Evolutionary conservation across 2,113 vertebrate genomes (phyloP).

Genomic region (Cavia aperea): DNA sequence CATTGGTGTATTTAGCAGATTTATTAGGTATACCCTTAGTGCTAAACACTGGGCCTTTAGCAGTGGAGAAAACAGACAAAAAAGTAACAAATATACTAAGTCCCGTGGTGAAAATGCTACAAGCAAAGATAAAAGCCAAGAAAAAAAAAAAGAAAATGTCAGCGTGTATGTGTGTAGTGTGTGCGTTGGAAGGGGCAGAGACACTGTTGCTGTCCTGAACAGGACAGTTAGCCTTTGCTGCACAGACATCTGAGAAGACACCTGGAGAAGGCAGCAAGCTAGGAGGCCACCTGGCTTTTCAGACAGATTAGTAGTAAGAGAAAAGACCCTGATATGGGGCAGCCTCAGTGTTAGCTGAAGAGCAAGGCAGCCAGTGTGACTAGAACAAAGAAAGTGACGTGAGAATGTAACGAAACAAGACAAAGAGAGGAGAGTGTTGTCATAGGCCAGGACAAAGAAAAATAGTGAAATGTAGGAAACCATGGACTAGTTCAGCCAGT

Average conservation of each 20-base stretch:
- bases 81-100: not conserved
- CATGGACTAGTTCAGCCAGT: not conserved
- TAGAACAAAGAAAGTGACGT: not conserved
- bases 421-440: not conserved
- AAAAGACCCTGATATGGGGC: not conserved
- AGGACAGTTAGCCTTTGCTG: not conserved
- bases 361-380: not conserved
- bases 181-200: not conserved
- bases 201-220: not conserved
- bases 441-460: not conserved
- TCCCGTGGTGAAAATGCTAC: not conserved
- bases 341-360: not conserved
- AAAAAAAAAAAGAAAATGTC: not conserved
- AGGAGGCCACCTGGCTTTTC: not conserved
- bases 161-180: not conserved
- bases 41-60: not conserved
- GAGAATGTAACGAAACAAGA: not conserved
- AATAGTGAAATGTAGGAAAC: not conserved
- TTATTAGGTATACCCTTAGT: not conserved
- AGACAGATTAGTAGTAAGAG: not conserved
- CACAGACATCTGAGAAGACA: not conserved
- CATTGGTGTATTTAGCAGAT: not conserved
- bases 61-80: conserved; percentile 25
- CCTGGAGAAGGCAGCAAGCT: not conserved
- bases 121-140: not conserved